Evolutionary conservation across 2,888 invertebrate genomes (phyloP), one percentile per base, ranked within the genome.

Genomic region (Herminia tarsipennalis): DNA sequence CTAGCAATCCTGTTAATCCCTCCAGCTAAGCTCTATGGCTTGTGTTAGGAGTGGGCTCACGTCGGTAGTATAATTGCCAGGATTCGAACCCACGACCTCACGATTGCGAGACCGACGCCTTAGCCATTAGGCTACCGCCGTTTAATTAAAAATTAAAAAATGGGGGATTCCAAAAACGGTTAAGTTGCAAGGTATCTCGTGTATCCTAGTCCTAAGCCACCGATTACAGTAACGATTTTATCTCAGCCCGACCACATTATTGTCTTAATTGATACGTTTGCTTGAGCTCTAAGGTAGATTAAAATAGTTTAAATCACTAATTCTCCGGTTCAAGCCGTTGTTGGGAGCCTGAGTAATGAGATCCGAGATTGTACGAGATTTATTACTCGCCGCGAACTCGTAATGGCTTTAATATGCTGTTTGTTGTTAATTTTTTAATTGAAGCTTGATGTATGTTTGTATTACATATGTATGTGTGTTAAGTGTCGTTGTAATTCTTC

Each of bases 261-360:
- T 77, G 78, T 75, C 77, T 86, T 85, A 86, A 86, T 85, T 86
- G 84, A 86, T 80, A 79, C 78, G 82, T 85, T 76, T 68, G 71
- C 70, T 57, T 51, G 49, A 49, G 42, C 45, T 50, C 37, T 30
- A 16, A 14, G 46, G 43, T 46, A 55, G 57, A 63, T 65, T 68
- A 66, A 66, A 61, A 64, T 56, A 53, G 60, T 66, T 64, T 51
- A 61, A 57, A 57, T 64, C 50, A 63, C 71, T 71, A 73, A 73
- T 70, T 73, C 66, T 33, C 27, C 47, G 56, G 61, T 64, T 61
- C 48, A 61, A 45, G 44, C 36, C 6, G 30, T 28, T 55, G 38
- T 57, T 35, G 50, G 48, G 42, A 32, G 48, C 27, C 41, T 46
- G 37, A 45, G 56, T 53, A 63, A 48, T 48, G 44, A 60, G 65